Base-by-base conservation (phyloP, 2,113 vertebrate genomes). In the Cricetomys ansorgei region DNA sequence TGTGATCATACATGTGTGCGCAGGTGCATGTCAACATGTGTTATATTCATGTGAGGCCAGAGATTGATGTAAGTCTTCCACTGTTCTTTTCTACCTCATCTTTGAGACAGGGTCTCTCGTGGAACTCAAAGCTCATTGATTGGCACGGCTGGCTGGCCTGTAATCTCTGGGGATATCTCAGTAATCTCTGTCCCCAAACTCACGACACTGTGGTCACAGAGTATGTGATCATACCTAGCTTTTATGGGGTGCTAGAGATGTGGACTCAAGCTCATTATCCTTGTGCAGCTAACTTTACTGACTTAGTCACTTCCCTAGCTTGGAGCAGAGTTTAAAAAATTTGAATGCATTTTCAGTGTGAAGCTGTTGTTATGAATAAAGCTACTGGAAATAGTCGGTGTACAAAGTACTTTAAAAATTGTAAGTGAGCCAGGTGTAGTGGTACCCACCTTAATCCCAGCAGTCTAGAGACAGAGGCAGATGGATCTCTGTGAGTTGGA, bases 261-360 rank as follows among this genome's bases (percentile, higher is more conserved):
- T 1, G n/a, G 55, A 10, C 57, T 40, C 80, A 59, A n/a, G 37
- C 3, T 81, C 23, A 13, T 76, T 27, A 59, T 4, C 11, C 13
- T 0, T 7, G n/a, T 10, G 0, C 13, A 62, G 73, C 27, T 10
- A 25, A 4, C 23, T 43, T 83, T 62, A 62, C 23, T 43, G 23
- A 43, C n/a, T 62, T 4, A 59, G 55, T n/a, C 11, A 16, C 0
- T 25, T 83, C 80, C 55, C 1, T 62, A 62, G 12, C 55, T 13
- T 27, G 55, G 37, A 81, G 37, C 55, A 59, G 5, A 59, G 37
- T 81, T 25, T 9, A 4, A 34, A 53, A 31, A 50, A 62, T 50
- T 55, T 94, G 16, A 59, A 89, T 65, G 79, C 91, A 11, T 96
- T 94, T 83, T 76, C 34, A 93, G n/a, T 48, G 57, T 77, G 53